Percentiles rank a stretch among this genome's conserved stretches.
These are phyloP conservation scores for Cylindroiulus punctatus DNA, from an alignment of 2,888 invertebrate genomes.

Conservation along the genomic window DNA sequence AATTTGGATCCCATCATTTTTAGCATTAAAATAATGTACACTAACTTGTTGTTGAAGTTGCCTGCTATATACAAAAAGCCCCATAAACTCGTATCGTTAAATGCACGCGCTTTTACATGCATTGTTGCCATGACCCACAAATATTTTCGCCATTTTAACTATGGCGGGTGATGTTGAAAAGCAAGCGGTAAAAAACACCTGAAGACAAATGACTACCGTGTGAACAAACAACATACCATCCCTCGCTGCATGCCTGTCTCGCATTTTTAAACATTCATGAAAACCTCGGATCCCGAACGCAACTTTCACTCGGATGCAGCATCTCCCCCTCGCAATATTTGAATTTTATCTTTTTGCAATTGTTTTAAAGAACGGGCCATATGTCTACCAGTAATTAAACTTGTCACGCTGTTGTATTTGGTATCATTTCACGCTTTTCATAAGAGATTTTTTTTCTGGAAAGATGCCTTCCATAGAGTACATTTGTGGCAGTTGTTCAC, in stretches of 20 bases:
- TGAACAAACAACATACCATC: conserved; percentile 16
- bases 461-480: background rate
- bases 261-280: background rate
- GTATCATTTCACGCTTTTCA: conserved; percentile 50
- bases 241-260: background rate
- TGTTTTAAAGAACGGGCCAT: background rate
- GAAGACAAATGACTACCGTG: conserved; percentile 9
- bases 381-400: conserved; percentile 28
- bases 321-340: background rate
- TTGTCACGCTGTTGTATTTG: conserved; percentile 42
- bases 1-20: background rate
- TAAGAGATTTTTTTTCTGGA: conserved; percentile 3
- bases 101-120: background rate
- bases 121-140: conserved; percentile 22
- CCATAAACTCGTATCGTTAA: background rate
- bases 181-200: background rate
- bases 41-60: background rate
- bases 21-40: background rate
- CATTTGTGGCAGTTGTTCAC: background rate
- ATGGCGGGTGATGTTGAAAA: background rate
- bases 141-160: background rate
- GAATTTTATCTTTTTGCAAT: background rate
- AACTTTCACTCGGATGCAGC: background rate
- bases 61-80: background rate
- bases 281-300: background rate